Evolutionary conservation across 2,888 invertebrate genomes (phyloP).

Genomic region (Crepidodera aurea): DNA sequence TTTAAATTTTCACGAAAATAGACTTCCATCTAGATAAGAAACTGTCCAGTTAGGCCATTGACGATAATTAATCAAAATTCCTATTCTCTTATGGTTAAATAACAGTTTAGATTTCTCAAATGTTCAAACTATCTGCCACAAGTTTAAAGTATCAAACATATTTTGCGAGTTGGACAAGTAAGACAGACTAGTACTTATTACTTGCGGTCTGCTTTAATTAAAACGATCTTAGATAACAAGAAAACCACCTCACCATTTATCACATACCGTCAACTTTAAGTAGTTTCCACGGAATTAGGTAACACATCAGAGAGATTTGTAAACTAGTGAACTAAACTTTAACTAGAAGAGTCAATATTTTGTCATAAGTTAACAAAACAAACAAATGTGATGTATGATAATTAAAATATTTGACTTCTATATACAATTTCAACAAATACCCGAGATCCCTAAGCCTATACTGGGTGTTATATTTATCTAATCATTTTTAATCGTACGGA

Average conservation of each 20-base stretch:
- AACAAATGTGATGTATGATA: no score
- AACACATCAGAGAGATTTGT: slow-evolving; percentile 12
- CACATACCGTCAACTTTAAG: slow-evolving; percentile 18
- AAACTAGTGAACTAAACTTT: slow-evolving; percentile 12
- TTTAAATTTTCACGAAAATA: no score
- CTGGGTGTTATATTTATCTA: no score
- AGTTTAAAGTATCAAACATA: slow-evolving; percentile 3
- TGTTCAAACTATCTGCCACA: not conserved
- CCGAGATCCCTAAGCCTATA: no score
- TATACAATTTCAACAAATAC: no score
- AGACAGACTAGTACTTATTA: slow-evolving; percentile 4
- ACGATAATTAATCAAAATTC: no score
- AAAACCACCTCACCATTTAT: slow-evolving; percentile 14
- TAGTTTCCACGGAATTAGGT: slow-evolving; percentile 10
- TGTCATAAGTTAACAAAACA: slow-evolving; percentile 12
- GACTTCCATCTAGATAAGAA: no score
- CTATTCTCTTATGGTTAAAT: no score
- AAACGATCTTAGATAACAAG: slow-evolving; percentile 13
- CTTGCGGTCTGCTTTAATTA: slow-evolving; percentile 10
- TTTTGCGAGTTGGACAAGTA: slow-evolving; percentile 3
- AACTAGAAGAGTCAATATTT: slow-evolving; percentile 15
- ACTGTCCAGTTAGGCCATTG: no score
- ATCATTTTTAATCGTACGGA: no score
- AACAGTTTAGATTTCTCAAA: no score
- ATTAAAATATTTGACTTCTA: no score